Base-by-base conservation (phyloP, 1,140 invertebrate genomes). In the Ridgeia piscesae region DNA sequence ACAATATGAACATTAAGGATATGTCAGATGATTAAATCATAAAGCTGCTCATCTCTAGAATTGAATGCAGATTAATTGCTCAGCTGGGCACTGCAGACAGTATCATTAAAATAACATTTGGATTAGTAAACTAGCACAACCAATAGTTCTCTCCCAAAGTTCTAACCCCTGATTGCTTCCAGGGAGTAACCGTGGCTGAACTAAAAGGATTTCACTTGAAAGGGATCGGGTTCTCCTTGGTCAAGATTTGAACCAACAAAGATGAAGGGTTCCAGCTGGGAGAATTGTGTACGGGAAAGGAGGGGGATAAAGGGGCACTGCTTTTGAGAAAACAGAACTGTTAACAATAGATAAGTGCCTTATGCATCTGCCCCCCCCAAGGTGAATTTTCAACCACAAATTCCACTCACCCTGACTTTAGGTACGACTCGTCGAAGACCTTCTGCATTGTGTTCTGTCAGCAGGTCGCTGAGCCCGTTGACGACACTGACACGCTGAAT, bases 361-460 rank as follows among this genome's bases (percentile, higher is more conserved):
- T 77, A 77, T 17, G 58, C 6, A 77, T 77, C 11, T 21, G 6
- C 27, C 27, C 58, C 14, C 58, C 14, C 27, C 11, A 77, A 77
- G 27, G 58, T 77, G 11, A 77, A 77, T 21, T 77, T 77, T 21
- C 4, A 2, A 8, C 2, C 17, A 77, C 27, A 31, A 77, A 77
- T 11, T 77, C 8, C 11, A 92, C 95, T 94, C 94, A 96, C 95
- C 94, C 95, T 94, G 93, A 96, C 94, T 95, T 95, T 95, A 14
- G 95, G 95, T 33, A 96, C 95, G 14, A 96, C 95, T 58, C 95
- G 94, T 34, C 94, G 94, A 94, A 95, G 95, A 93, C 95, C 95
- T 92, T 95, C 95, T 88, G 94, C 95, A 94, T 95, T 94, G 93
- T 95, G 95, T 91, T 95, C 94, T 48, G 94, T 93, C 0, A 96